Evolutionary conservation across 2,113 vertebrate species (phyloP), one percentile per base, ranked within the genome.

Genomic region (Nycticryphes semicollaris): DNA sequence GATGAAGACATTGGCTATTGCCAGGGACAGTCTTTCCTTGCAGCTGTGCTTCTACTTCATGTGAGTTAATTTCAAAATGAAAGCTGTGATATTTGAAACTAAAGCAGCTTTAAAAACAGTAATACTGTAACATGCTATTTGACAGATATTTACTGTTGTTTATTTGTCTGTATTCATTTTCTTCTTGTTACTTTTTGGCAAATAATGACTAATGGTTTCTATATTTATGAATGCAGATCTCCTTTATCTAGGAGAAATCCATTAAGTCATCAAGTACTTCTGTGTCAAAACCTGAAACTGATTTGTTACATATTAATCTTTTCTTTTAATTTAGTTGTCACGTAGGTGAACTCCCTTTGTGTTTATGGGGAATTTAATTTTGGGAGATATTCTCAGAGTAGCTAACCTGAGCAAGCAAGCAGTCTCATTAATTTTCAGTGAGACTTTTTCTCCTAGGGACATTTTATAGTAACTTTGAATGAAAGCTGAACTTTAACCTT

Each of bases 1-100:
- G 99, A 99, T 84, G 99, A 99, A 92, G 99, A 99, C 95, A 99
- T 99, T n/a, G 99, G 99, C 39, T 99, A 99, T 84, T 99, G 99
- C 97, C 99, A 99, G 97, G 99, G 99, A 70, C 99, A 99, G 97
- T 99, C 99, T 14, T 99, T 99, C 95, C 98, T 99, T 35, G 99
- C 99, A 82, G 99, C 99, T 56, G 99, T 99, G 68, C 98, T 99
- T 56, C 98, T 99, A 13, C 98, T 99, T 60, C 99, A 99, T 89
- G 99, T 99, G 95, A 99, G 99, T 99, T 96, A 70, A 92, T 82
- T 96, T 92, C 74, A 80, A 79, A 91, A 91, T 70, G 76, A 94
- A 51, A 43, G 33, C 79, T 81, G 84, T 60, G 57, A 21, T 77
- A 18, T 57, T 37, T 82, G 62, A 69, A 78, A 79, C 15, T n/a